Evolutionary conservation across 1,140 invertebrate species (phyloP), one percentile per base, ranked within the genome.

Genomic region (Centruroides vittatus): DNA sequence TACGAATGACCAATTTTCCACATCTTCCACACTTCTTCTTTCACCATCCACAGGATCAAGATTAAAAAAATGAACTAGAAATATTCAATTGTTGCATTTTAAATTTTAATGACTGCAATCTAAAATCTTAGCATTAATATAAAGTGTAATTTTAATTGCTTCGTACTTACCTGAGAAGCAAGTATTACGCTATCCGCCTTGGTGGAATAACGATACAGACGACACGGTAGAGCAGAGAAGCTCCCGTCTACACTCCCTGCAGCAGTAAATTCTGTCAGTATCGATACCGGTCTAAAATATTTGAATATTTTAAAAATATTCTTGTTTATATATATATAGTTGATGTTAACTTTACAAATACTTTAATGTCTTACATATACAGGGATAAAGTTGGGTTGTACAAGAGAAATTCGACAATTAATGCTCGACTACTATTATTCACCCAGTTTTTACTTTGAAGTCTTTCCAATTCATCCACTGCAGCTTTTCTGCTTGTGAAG

Each of bases 371-470:
- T 3, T 53, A 62, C 9, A 35, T 35, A 12, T 59, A 52, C 3
- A 47, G n/a, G 4, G 61, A 62, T 55, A 56, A 59, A 8, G 54
- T 35, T 23, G 61, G 61, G 50, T 62, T 62, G 35, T 51, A 62
- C 7, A 62, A 48, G 3, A 62, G 35, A 35, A 62, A 56, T 10
- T 62, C 61, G 0, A 62, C 11, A 52, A 52, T 59, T 11, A 58
- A 8, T 9, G 61, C 61, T 41, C 35, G 47, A 56, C 35, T 59
- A 35, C 52, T 46, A 5, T 46, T 35, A 35, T 62, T 55, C 13
- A 58, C 12, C 6, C 47, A 55, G 53, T 41, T 3, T 3, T 35
- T n/a, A 41, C 8, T 41, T 5, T 41, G 8, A 5, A 41, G 41
- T 41, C 8, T 5, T 6, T 6, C 5, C 8, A 41, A 41, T 41